Conservation (phyloP, 2,797 vertebrate species). For the Galagoides demidoff region DNA sequence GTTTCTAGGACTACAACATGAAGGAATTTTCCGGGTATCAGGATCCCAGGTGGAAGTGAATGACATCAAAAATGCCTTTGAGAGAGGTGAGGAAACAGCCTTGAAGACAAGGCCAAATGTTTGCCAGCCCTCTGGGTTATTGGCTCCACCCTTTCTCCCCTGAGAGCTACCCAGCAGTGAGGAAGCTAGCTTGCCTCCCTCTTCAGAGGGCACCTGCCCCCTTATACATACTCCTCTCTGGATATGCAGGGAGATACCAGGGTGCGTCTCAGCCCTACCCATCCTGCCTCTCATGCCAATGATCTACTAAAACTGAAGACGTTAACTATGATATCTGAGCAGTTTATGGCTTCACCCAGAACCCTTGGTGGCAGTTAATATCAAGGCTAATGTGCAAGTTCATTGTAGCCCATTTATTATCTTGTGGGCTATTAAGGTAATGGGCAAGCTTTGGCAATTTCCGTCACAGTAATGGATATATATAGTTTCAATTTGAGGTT, state of each 20-base stretch:
- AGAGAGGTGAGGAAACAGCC: conserved; percentile 91
- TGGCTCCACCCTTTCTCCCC: background rate
- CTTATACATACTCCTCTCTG: background rate
- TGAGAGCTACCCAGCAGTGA: background rate
- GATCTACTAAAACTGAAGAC: conserved; percentile 64
- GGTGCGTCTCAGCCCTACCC: background rate
- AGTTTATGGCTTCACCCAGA: conserved; percentile 77
- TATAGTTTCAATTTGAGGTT: conserved; percentile 84
- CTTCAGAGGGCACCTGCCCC: background rate
- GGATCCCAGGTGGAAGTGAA: conserved; percentile 99
- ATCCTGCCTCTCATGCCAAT: conserved; percentile 25
- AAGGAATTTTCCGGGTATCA: conserved; percentile 98
- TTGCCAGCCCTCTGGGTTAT: background rate
- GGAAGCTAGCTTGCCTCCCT: background rate
- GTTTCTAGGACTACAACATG: conserved; percentile 94
- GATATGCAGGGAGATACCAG: background rate
- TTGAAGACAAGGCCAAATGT: background rate
- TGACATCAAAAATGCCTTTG: conserved; percentile 99
- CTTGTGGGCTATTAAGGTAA: conserved; percentile 82
- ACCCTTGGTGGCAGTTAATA: conserved; percentile 83
- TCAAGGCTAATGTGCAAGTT: conserved; percentile 71
- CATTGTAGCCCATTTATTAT: conserved; percentile 85
- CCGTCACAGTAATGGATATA: conserved; percentile 86
- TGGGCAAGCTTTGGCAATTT: conserved; percentile 85
- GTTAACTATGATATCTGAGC: conserved; percentile 72